Conservation (phyloP, 2,888 invertebrate genomes). For the Pristionchus fissidentatus region DNA sequence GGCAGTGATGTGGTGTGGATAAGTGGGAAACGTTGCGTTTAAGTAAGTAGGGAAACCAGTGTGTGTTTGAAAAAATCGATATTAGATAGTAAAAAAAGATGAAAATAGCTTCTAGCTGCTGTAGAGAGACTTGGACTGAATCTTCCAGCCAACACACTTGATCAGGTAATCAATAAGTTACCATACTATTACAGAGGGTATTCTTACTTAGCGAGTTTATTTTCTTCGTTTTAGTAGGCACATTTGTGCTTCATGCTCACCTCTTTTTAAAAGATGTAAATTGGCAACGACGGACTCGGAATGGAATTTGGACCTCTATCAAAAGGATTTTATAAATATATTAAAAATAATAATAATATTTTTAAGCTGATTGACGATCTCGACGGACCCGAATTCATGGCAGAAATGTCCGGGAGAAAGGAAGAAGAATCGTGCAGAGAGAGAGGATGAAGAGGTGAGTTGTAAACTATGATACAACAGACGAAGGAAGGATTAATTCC, state of each 20-base stretch:
- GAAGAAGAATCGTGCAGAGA: constrained; percentile 85
- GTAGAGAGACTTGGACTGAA: constrained; percentile 89
- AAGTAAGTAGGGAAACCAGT: not conserved
- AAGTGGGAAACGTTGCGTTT: not conserved
- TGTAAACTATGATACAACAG: not conserved
- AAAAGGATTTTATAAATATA: not conserved
- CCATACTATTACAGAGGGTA: too few relatives aligned
- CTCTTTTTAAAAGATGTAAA: too few relatives aligned
- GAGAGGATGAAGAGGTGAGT: constrained; percentile 90
- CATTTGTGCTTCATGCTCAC: too few relatives aligned
- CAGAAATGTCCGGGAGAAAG: constrained; percentile 99
- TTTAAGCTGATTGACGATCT: constrained; percentile 89
- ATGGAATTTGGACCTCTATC: too few relatives aligned
- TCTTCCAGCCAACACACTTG: constrained; percentile 95
- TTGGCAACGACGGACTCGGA: too few relatives aligned
- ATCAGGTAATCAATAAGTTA: too few relatives aligned
- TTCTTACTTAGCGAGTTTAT: too few relatives aligned
- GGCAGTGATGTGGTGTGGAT: not conserved
- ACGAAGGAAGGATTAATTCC: too few relatives aligned
- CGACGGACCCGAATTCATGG: constrained; percentile 96
- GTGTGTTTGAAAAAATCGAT: not conserved
- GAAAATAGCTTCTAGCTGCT: constrained; percentile 86
- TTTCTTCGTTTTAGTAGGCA: too few relatives aligned
- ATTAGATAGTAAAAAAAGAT: not conserved
- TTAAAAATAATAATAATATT: not conserved